phyloP scores from a whole-genome alignment of 2,797 vertebrate species.

The Cirrhinus molitorella region DNA sequence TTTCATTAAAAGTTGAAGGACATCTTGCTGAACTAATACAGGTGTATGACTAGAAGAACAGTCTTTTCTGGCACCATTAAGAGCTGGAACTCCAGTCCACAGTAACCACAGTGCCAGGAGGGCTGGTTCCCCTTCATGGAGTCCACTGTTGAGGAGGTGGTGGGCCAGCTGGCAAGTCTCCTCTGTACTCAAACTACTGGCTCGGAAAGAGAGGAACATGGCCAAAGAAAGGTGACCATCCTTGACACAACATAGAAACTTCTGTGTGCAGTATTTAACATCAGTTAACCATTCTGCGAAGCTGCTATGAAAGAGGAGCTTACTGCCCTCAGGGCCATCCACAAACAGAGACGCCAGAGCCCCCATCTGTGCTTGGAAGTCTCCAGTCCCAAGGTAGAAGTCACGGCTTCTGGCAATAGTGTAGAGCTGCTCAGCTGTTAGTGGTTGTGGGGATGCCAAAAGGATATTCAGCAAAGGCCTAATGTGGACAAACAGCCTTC shows the following conservation, averaged over 20 bases:
- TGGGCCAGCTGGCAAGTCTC: slow-evolving; percentile 76
- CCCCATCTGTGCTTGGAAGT: slow-evolving; percentile 76
- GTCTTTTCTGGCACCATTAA: slow-evolving; percentile 53
- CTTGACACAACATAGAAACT: slow-evolving; percentile 79
- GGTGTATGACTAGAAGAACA: slow-evolving; percentile 54
- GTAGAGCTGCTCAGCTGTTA: slow-evolving; percentile 75
- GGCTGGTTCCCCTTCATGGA: slow-evolving; percentile 74
- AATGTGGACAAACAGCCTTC: slow-evolving; percentile 75
- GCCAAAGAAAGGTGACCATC: slow-evolving; percentile 84
- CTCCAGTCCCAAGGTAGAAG: slow-evolving; percentile 65
- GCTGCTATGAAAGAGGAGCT: slow-evolving; percentile 84
- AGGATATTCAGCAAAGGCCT: slow-evolving; percentile 80
- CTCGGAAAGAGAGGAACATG: slow-evolving; percentile 77
- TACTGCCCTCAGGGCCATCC: slow-evolving; percentile 69
- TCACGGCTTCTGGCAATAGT: slow-evolving; percentile 76
- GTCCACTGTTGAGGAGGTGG: slow-evolving; percentile 79
- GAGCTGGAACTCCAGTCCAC: slow-evolving; percentile 76
- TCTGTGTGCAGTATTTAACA: slow-evolving; percentile 86
- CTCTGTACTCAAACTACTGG: slow-evolving; percentile 68
- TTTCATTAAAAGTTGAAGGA: slow-evolving; percentile 78
- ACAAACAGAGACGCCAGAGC: slow-evolving; percentile 75
- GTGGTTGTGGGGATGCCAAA: slow-evolving; percentile 77
- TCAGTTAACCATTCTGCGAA: slow-evolving; percentile 87
- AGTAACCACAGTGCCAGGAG: slow-evolving; percentile 85
- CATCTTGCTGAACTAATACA: slow-evolving; percentile 73